Base-by-base conservation (phyloP, 1,140 invertebrate genomes). In the Akabosia matsudoensis region DNA sequence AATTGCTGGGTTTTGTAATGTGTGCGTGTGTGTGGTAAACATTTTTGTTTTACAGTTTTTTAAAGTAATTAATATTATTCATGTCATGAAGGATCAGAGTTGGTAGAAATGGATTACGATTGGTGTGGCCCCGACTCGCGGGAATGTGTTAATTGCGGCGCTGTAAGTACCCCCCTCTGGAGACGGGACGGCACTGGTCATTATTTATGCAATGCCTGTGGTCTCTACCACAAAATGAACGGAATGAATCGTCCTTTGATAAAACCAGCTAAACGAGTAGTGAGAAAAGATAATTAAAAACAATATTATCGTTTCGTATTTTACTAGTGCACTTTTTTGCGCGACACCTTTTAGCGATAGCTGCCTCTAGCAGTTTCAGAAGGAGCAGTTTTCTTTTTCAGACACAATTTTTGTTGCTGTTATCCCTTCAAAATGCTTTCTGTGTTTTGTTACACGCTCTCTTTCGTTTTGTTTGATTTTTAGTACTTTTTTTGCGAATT, bases 121-220 rank as follows among this genome's bases (percentile, higher is more conserved):
- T 80, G 77, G 77, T 75, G 70, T 54, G 77, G 77, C 16, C 70
- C 92, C 78, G 95, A 97, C 84, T 94, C 94, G 14, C 88, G 95
- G 72, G 94, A 98, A 85, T 98, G 96, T 85, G 95, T 97, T 37
- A 98, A 98, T 87, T 98, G 97, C 84, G 96, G 96, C 30, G 95
- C 95, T 30, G 96, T 95, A 82, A 61, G 26, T 31, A 67, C 61
- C 24, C 96, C 96, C 10, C 87, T 98, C 61, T 98, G 96, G 97
- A 89, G 96, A 73, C 88, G 97, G 78, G 96, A 98, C 85, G 92
- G 94, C 61, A 97, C 95, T 64, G 96, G 96, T 0, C 96, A 98
- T 88, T 98, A 98, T 87, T 88, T 99, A 79, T 99, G 97, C 88
- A 99, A 99, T 86, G 97, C 97, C 54, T 99, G 34, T 74, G 45